phyloP scores from a whole-genome alignment of 2,113 vertebrate genomes.

The Ctenodactylus gundi region DNA sequence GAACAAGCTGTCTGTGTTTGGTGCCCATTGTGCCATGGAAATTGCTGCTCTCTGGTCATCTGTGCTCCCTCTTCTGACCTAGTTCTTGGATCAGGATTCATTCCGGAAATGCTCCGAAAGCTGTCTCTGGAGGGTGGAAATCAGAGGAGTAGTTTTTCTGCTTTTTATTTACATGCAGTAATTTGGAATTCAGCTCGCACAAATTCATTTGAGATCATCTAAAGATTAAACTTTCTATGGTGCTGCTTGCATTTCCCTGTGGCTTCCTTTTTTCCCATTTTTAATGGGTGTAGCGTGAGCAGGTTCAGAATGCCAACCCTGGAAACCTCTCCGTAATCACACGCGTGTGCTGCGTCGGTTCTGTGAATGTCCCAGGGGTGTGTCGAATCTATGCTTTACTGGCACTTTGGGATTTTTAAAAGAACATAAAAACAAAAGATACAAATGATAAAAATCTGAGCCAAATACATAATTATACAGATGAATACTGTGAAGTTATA shows the following conservation, averaged over 20 bases:
- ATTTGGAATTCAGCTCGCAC: slow-evolving; percentile 74
- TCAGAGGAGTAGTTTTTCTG: background rate
- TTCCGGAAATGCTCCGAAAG: background rate
- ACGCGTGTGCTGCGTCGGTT: slow-evolving; percentile 61
- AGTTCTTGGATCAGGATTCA: background rate
- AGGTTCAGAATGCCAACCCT: slow-evolving; percentile 72
- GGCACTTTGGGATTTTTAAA: background rate
- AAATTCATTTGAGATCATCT: slow-evolving; percentile 71
- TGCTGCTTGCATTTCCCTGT: slow-evolving; percentile 70
- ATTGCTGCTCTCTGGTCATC: background rate
- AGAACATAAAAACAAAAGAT: slow-evolving; percentile 71
- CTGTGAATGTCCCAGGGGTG: slow-evolving; percentile 60
- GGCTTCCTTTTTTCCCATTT: slow-evolving; percentile 60
- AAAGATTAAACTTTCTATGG: slow-evolving; percentile 72
- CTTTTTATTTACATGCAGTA: slow-evolving; percentile 46
- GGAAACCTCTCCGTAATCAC: slow-evolving; percentile 70
- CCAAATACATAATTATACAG: slow-evolving; percentile 56
- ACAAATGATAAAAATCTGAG: slow-evolving; percentile 55
- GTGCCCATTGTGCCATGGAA: background rate
- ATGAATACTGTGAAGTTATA: background rate
- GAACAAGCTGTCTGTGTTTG: background rate
- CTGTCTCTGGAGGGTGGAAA: background rate
- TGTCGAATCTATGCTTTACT: slow-evolving; percentile 62
- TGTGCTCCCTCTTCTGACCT: background rate
- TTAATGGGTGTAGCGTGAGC: slow-evolving; percentile 60